These are phyloP conservation scores for Tamias sibiricus DNA, from an alignment of 2,113 vertebrate species.

Conservation along the genomic window DNA sequence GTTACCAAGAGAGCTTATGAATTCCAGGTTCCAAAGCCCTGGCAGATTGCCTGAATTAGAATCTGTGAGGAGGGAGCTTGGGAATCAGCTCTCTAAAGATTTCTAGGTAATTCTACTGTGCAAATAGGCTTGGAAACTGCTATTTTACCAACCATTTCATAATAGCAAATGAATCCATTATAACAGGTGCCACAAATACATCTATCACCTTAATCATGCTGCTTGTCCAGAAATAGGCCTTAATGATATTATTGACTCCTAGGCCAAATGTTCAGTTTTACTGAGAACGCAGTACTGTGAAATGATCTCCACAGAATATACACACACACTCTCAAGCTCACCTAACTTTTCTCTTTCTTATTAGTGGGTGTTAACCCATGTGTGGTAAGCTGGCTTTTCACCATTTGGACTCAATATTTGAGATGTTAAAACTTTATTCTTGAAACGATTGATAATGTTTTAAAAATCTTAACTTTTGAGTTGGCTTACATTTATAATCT, in stretches of 20 bases:
- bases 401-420: not conserved
- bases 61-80: not conserved
- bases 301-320: not conserved
- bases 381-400: not conserved
- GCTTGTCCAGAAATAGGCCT: not conserved
- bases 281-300: not conserved
- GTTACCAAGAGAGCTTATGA: not conserved
- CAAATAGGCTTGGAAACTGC: not conserved
- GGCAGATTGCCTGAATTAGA: not conserved
- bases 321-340: not conserved
- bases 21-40: not conserved
- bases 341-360: not conserved
- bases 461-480: not conserved
- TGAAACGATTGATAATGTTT: not conserved
- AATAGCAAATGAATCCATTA: not conserved
- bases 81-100: not conserved
- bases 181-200: not conserved
- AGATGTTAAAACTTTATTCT: constrained; percentile 25
- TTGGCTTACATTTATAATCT: not conserved
- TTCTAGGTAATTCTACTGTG: not conserved
- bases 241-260: not conserved
- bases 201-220: not conserved
- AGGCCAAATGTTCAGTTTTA: constrained; percentile 20
- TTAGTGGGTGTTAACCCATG: not conserved
- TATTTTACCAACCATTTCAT: not conserved